A percentile compares a stretch with the other conserved stretches of the same genome.
These are phyloP conservation scores for Periphyllus acericola DNA, from an alignment of 2,888 invertebrate species.

Conservation along the genomic window DNA sequence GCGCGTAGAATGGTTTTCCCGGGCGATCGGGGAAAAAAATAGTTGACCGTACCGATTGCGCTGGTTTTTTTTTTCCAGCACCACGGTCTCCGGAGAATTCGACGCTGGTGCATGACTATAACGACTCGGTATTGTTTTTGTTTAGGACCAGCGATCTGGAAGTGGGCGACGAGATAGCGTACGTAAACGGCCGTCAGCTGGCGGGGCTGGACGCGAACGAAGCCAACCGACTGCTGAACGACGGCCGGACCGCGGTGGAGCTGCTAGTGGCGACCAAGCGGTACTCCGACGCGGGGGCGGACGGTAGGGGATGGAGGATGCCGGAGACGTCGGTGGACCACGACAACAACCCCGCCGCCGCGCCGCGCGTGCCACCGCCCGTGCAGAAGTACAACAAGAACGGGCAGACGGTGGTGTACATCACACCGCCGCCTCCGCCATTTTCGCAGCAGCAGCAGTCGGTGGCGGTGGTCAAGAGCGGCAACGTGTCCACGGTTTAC, in stretches of 20 bases:
- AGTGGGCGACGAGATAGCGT: slow-evolving; percentile 78
- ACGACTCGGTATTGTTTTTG: neutral
- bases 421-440: slow-evolving; percentile 27
- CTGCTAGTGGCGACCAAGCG: slow-evolving; percentile 4
- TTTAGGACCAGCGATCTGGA: slow-evolving; percentile 74
- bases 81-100: too few relatives aligned
- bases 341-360: slow-evolving; percentile 67
- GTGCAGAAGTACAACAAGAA: slow-evolving; percentile 65
- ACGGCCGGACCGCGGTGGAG: slow-evolving; percentile 56
- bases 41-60: too few relatives aligned
- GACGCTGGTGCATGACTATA: too few relatives aligned
- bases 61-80: too few relatives aligned
- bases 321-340: slow-evolving; percentile 79
- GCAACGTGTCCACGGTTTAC: slow-evolving; percentile 60
- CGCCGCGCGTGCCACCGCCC: neutral
- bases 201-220: slow-evolving; percentile 75
- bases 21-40: too few relatives aligned
- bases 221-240: slow-evolving; percentile 74
- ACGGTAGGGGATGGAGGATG: slow-evolving; percentile 67
- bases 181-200: slow-evolving; percentile 77
- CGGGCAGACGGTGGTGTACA: slow-evolving; percentile 66
- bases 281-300: neutral
- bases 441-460: slow-evolving; percentile 6
- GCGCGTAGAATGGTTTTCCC: too few relatives aligned
- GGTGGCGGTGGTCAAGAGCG: slow-evolving; percentile 45